Percentiles rank a stretch among this genome's conserved stretches.
Conservation (phyloP, 2,113 vertebrate species). For the Lagopus muta region DNA sequence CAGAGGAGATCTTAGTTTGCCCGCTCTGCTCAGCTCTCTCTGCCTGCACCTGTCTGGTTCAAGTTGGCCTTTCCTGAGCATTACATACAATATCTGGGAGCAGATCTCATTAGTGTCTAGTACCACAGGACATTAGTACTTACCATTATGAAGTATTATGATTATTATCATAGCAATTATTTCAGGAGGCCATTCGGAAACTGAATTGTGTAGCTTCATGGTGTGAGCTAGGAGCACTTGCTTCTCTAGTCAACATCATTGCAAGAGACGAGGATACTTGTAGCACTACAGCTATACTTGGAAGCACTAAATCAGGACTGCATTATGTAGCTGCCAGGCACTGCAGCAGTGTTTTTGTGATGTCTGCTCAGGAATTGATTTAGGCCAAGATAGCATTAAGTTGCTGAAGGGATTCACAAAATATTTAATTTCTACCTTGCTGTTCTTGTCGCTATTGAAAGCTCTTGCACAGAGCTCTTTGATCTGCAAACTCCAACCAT, state of each 20-base stretch:
- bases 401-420: background rate
- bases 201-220: background rate
- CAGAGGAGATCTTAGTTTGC: background rate
- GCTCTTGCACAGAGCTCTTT: background rate
- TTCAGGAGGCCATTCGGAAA: background rate
- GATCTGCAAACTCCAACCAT: background rate
- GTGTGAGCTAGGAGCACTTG: background rate
- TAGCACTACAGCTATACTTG: background rate
- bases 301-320: background rate
- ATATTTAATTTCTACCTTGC: background rate
- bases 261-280: background rate
- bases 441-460: background rate
- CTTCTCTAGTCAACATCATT: background rate
- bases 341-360: background rate
- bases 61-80: background rate
- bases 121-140: background rate
- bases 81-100: background rate
- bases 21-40: background rate
- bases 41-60: background rate
- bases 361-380: accelerated
- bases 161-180: background rate
- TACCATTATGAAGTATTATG: background rate
- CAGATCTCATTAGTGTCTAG: background rate
- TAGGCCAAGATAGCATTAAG: background rate
- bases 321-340: background rate